Evolutionary conservation across 2,797 vertebrate species (phyloP).

Genomic region (Thalassophryne amazonica): DNA sequence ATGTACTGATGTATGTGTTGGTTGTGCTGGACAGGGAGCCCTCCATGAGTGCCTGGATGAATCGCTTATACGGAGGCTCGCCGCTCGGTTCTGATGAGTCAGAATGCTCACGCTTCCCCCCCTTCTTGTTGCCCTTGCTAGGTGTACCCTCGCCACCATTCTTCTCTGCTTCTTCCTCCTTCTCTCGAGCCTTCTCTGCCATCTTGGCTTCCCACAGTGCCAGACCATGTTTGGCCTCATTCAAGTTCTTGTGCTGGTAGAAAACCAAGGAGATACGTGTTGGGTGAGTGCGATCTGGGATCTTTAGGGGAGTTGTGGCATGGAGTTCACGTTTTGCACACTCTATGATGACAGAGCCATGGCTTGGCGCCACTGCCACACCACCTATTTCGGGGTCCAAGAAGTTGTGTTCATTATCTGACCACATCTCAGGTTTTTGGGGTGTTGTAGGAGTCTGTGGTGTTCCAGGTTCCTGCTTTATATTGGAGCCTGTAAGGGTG

Average conservation of each 20-base stretch:
- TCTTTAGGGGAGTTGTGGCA: constrained; percentile 93
- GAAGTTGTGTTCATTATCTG: constrained; percentile 98
- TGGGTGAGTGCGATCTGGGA: constrained; percentile 91
- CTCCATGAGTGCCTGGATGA: constrained; percentile 88
- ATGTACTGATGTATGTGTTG: constrained; percentile 89
- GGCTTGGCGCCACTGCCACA: constrained; percentile 93
- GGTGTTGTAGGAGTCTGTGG: constrained; percentile 64
- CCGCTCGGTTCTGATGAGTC: constrained; percentile 80
- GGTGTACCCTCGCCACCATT: constrained; percentile 88
- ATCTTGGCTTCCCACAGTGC: constrained; percentile 97
- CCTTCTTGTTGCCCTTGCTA: constrained; percentile 89
- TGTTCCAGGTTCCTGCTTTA: constrained; percentile 71
- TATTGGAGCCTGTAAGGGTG: constrained; percentile 59
- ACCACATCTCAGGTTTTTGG: constrained; percentile 92
- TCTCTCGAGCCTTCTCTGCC: constrained; percentile 95
- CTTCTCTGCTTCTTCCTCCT: constrained; percentile 92
- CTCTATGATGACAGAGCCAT: constrained; percentile 97
- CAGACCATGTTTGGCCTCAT: constrained; percentile 95
- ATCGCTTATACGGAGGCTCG: constrained; percentile 88
- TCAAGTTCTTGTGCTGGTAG: constrained; percentile 99
- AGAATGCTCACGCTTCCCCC: constrained; percentile 85
- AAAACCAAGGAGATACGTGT: constrained; percentile 97
- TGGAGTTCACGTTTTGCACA: constrained; percentile 97
- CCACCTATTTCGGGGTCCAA: constrained; percentile 95
- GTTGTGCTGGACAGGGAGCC: constrained; percentile 90